Evolutionary conservation across 2,888 invertebrate species (phyloP), one percentile per base, ranked within the genome.

Genomic region (Calameuta filiformis): DNA sequence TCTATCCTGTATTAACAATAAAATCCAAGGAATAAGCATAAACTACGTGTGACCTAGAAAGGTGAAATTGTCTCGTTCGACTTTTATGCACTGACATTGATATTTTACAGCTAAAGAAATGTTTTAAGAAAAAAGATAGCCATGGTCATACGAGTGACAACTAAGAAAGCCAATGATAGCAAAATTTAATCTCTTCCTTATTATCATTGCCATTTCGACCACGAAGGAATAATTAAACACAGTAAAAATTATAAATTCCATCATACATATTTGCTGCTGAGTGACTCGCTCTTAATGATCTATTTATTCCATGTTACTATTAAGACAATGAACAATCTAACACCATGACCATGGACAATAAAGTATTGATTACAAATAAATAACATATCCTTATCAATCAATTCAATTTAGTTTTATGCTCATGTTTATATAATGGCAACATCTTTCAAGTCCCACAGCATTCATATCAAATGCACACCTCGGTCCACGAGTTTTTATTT

Each of bases 11-110:
- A 23, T 56, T 56, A 56, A 56, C 56, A 56, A 56, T 40, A 40
- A 40, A 40, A 15, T 40, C 15, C 40, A 23, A 40, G 40, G 6
- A 40, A 15, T 56, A 56, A 56, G 23, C 23, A 56, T 56, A 9
- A 23, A 56, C 56, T 74, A 35, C 74, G 34, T 35, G 35, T 11
- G 74, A 34, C 74, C 74, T 74, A 74, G 74, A 74, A 74, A 35
- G 15, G 74, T 74, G 74, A 74, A 74, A 74, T 74, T 74, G 4
- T 30, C 34, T 30, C n/a, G 37, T 34, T 74, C 35, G 35, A 74
- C 23, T 74, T 74, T 56, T 56, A 56, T 6, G 56, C 56, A 56
- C 23, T 56, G 56, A 9, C 56, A 56, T 23, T 56, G 56, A 23
- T 9, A 0, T 23, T 56, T 56, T 23, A 56, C 23, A 15, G 56